Conservation (phyloP, 1,140 invertebrate species). For the Papilio helenus region DNA sequence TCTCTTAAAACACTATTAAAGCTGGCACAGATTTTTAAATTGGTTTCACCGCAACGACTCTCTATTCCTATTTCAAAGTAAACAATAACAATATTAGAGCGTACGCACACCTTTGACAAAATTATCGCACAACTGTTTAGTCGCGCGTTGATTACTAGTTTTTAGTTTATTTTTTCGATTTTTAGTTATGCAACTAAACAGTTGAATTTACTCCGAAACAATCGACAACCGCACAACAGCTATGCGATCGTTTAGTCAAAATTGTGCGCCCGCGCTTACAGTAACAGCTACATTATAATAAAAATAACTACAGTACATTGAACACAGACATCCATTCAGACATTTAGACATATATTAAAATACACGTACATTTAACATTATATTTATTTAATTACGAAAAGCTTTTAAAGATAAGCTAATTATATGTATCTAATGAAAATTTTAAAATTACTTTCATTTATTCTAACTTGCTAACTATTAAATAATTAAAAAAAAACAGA, state of each 20-base stretch:
- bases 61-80: conserved; percentile 58
- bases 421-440: conserved; percentile 2
- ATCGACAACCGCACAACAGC: too few species aligned
- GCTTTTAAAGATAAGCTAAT: conserved; percentile 16
- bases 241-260: too few species aligned
- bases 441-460: conserved; percentile 1
- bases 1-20: conserved; percentile 75
- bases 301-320: conserved; percentile 40
- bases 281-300: conserved; percentile 43
- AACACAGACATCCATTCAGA: conserved; percentile 40
- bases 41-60: conserved; percentile 65
- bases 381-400: conserved; percentile 26
- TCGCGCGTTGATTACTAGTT: too few species aligned
- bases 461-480: neutral
- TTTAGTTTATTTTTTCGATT: too few species aligned
- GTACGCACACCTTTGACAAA: too few species aligned
- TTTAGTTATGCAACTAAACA: too few species aligned
- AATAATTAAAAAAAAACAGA: neutral
- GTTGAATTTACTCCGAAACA: too few species aligned
- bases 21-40: conserved; percentile 71
- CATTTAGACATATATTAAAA: conserved; percentile 44
- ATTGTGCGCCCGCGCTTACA: conserved; percentile 7
- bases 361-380: conserved; percentile 30
- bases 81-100: conserved; percentile 43
- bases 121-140: too few species aligned